Evolutionary conservation across 1,140 invertebrate genomes (phyloP), one percentile per base, ranked within the genome.

Genomic region (Mylabris phalerata): DNA sequence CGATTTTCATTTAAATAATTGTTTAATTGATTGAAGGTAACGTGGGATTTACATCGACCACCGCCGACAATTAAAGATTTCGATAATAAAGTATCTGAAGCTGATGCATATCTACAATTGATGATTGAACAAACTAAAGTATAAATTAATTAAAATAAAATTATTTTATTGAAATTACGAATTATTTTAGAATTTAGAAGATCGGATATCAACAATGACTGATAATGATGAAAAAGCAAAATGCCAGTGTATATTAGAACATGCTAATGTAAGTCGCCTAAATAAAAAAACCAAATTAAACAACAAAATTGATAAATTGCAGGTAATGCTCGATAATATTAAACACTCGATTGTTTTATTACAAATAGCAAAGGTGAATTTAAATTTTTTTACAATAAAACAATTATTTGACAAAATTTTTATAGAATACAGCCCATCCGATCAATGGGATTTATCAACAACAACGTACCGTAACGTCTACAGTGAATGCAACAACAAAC

Each of bases 301-400:
- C 24, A 38, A 46, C 24, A 7, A 13, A 19, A 32, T 41, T 73
- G 69, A 73, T 65, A 57, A 73, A 77, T 67, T 77, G 47, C 78
- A 92, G 87, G 84, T 82, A 61, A 90, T 94, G 84, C 80, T 95
- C 73, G 92, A 95, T 78, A 87, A 91, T 64, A 90, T 98, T 62
- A 98, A 98, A 78, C 95, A 98, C 80, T 91, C 93, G 62, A 98
- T 98, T 79, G 93, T 98, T 55, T 84, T 95, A 66, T 80, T 98
- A 67, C 95, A 98, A 84, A 97, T 98, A 75, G 91, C 93, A 60
- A 98, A 98, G 85, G 92, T 93, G 83, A 59, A 32, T 57, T 25
- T 52, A 46, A 5, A n/a, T 13, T 49, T 55, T 43, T 46, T 50
- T 2, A 0, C 24, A 19, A 19, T 9, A 51, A 26, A 39, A 19